A percentile compares a stretch with the other conserved stretches of the same genome.
Evolutionary conservation across 2,113 vertebrate genomes (phyloP).

Genomic region (cattle (Bos taurus)): DNA sequence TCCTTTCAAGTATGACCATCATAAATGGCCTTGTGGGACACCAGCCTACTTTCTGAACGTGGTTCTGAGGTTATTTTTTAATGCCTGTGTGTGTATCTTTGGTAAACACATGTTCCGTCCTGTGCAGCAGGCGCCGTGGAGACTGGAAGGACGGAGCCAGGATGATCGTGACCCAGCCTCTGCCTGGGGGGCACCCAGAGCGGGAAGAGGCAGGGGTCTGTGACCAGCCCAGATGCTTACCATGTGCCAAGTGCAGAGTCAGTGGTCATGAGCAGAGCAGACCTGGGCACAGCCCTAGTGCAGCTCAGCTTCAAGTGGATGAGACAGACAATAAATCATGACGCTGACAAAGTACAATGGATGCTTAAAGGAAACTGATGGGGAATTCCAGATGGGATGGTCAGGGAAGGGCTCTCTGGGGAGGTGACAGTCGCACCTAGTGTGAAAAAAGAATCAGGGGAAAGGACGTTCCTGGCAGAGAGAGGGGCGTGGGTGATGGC

Average conservation of each 20-base stretch:
- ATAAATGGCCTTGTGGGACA: background rate
- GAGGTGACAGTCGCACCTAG: background rate
- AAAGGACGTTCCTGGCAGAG: background rate
- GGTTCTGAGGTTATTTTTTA: background rate
- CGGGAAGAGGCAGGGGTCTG: background rate
- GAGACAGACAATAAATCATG: background rate
- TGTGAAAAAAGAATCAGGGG: background rate
- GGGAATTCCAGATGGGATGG: background rate
- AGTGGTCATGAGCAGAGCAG: background rate
- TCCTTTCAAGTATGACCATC: background rate
- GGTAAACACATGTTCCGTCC: background rate
- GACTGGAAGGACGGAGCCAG: background rate
- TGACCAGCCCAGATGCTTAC: background rate
- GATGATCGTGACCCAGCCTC: background rate
- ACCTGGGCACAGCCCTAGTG: too few relatives aligned
- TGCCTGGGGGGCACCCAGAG: background rate
- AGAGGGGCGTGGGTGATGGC: background rate
- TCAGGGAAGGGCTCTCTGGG: background rate
- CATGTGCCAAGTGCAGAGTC: rapidly evolving
- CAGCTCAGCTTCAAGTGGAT: background rate
- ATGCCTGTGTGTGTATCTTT: background rate
- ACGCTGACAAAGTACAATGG: rapidly evolving
- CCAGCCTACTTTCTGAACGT: background rate
- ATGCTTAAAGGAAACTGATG: background rate
- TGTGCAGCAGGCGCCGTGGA: background rate